Conservation (phyloP, 2,797 vertebrate species). For the Chaenodraco wilsoni region DNA sequence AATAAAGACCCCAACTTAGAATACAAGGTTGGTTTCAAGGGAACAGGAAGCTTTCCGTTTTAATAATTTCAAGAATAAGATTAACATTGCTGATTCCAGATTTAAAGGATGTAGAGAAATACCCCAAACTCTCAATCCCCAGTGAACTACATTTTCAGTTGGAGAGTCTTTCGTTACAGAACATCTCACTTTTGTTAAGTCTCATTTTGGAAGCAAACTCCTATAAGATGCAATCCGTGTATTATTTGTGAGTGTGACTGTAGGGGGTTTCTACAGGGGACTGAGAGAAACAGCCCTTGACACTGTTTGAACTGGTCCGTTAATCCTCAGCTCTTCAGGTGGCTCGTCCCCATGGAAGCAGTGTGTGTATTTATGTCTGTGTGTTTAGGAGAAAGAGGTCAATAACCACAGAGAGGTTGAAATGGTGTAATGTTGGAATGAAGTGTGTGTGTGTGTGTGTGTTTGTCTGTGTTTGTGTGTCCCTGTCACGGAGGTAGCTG, state of each 20-base stretch:
- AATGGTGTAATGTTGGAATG: slow-evolving; percentile 32
- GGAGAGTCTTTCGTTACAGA: slow-evolving; percentile 21
- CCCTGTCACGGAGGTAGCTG: slow-evolving; percentile 47
- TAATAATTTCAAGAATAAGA: slow-evolving; percentile 26
- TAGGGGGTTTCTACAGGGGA: slow-evolving; percentile 31
- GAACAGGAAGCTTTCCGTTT: slow-evolving; percentile 16
- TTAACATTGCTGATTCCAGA: slow-evolving; percentile 1
- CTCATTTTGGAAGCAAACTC: slow-evolving; percentile 23
- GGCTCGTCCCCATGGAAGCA: slow-evolving; percentile 76
- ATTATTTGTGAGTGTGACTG: slow-evolving; percentile 6
- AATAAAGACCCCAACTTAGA: slow-evolving; percentile 11
- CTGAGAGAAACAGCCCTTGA: slow-evolving; percentile 58
- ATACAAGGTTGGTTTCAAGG: slow-evolving; percentile 20
- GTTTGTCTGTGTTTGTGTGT: slow-evolving; percentile 20
- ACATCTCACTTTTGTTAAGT: slow-evolving; percentile 21
- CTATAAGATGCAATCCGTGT: slow-evolving; percentile 24
- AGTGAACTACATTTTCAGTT: slow-evolving; percentile 38
- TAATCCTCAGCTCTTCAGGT: slow-evolving; percentile 83
- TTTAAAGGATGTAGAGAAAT: slow-evolving; percentile 37
- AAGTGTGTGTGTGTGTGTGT: slow-evolving; percentile 23
- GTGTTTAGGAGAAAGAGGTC: slow-evolving; percentile 49
- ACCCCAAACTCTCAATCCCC: slow-evolving; percentile 38
- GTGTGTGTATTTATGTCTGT: slow-evolving; percentile 16
- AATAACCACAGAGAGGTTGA: slow-evolving; percentile 44
- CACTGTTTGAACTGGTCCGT: slow-evolving; percentile 75